Conservation (phyloP, 2,797 vertebrate genomes). For the Oceanodroma leucorhoa region DNA sequence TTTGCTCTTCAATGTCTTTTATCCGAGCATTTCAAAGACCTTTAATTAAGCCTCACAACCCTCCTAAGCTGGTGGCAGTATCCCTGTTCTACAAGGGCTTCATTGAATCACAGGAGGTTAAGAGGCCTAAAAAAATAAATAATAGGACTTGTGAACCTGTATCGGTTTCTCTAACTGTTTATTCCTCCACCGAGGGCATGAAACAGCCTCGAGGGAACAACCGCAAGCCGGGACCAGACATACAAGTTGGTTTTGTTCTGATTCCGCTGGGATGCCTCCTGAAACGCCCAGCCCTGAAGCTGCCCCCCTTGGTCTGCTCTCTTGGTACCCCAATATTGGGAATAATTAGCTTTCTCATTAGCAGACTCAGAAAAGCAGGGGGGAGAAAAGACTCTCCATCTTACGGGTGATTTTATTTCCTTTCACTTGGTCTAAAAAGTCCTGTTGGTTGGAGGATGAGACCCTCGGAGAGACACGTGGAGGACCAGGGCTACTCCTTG, state of each 20-base stretch:
- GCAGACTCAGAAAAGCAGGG: not conserved
- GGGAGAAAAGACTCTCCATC: not conserved
- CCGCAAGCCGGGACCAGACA: fast-evolving
- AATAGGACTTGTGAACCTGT: not conserved
- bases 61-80: not conserved
- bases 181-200: not conserved
- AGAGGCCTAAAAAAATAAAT: not conserved
- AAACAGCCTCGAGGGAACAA: not conserved
- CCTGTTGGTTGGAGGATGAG: not conserved
- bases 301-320: fast-evolving
- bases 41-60: not conserved
- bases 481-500: not conserved
- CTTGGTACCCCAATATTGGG: not conserved
- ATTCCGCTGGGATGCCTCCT: not conserved
- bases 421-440: not conserved
- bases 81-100: not conserved
- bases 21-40: not conserved
- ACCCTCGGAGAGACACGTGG: fast-evolving
- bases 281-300: not conserved
- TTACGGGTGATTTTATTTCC: not conserved
- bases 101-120: not conserved
- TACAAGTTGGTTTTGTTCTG: not conserved
- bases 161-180: not conserved
- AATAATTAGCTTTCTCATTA: not conserved
- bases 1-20: not conserved